A percentile compares a stretch with the other conserved stretches of the same genome.
Conservation (phyloP, 2,113 vertebrate species). For the Charadrius vociferus region DNA sequence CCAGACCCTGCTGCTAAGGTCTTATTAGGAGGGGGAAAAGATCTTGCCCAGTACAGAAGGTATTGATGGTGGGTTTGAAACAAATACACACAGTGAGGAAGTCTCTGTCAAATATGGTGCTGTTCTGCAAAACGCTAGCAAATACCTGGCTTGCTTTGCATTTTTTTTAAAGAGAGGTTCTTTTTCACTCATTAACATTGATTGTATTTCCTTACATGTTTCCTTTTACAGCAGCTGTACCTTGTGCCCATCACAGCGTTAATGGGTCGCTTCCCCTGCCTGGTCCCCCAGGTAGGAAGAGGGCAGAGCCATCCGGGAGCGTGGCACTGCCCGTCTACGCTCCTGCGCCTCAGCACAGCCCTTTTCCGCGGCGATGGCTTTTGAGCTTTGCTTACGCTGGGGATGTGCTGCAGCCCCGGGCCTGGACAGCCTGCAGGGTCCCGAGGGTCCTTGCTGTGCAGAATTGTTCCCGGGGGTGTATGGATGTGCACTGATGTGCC, state of each 20-base stretch:
- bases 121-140: background rate
- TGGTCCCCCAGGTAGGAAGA: too few species aligned
- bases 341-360: background rate
- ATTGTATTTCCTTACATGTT: background rate
- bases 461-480: fast-evolving
- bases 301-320: fast-evolving
- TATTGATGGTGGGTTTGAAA: background rate
- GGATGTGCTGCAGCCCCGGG: background rate
- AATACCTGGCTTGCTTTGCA: background rate
- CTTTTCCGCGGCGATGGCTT: too few species aligned
- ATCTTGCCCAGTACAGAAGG: fast-evolving
- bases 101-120: background rate
- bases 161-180: background rate
- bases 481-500: fast-evolving
- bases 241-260: fast-evolving
- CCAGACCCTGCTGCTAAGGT: background rate
- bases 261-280: too few species aligned
- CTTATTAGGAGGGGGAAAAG: background rate
- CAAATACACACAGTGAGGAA: background rate
- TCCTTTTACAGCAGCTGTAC: background rate
- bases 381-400: fast-evolving
- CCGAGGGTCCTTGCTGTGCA: background rate
- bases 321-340: fast-evolving
- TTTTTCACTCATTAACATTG: background rate
- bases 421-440: background rate